Evolutionary conservation across 2,888 invertebrate genomes (phyloP), one percentile per base, ranked within the genome.

Genomic region (Chloroclystis v-ata): DNA sequence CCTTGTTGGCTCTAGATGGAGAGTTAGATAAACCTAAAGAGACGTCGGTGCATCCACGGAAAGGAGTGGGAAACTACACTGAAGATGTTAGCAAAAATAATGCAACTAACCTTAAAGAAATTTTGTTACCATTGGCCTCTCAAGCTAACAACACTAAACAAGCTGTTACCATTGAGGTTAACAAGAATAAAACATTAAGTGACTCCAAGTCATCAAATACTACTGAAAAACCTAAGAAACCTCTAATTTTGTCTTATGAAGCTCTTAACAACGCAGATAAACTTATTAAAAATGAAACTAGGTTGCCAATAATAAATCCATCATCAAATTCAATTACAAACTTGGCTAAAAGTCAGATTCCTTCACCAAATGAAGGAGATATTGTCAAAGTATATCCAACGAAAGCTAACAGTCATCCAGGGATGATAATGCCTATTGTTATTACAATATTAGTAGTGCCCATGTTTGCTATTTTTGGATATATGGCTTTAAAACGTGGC

Each of bases 371-470:
- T 41, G 57, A 60, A 38, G 62, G 57, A 3, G 44, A 59, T 2
- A 47, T 56, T 9, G 41, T 50, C 16, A 71, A 65, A 58, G 45
- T 60, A 7, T 63, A 68, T 48, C 43, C 60, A 28, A 55, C 65
- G 20, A 74, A 58, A 57, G 61, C 69, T 11, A 82, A 68, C 39
- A 75, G 76, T 40, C 86, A 88, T 50, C 90, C 91, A 16, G 92
- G 92, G 55, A 93, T 93, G 80, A 89, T 95, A 48, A 90, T 94
- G 72, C 94, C 94, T 33, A 89, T 95, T 59, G 91, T 94, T 37
- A 91, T 92, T 26, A 90, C 93, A 25, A 91, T 94, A 69, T 82
- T 95, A 53, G 91, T 93, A 20, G 90, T 95, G 39, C 95, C 95
- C 5, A 87, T 95, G 71, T 91, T 95, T 59, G 91, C 92, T 28